These are phyloP conservation scores for Amblyopsis hoosieri DNA, from an alignment of 2,797 vertebrate species.

Conservation along the genomic window DNA sequence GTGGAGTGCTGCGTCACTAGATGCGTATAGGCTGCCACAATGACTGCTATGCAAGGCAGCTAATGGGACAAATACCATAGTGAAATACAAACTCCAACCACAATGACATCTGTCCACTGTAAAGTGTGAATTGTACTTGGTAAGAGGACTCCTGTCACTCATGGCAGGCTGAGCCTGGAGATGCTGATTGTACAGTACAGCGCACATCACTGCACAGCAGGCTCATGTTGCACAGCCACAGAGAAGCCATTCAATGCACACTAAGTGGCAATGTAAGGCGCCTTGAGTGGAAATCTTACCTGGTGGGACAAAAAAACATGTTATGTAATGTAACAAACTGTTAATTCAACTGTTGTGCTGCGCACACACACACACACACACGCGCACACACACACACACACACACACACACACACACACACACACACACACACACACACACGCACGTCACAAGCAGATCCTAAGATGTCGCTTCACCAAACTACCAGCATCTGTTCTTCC, in stretches of 20 bases:
- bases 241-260: conserved; percentile 75
- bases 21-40: too few species aligned
- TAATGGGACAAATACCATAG: too few species aligned
- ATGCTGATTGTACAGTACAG: conserved; percentile 59
- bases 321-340: neutral
- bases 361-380: neutral
- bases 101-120: too few species aligned
- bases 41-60: too few species aligned
- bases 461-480: neutral
- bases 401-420: neutral
- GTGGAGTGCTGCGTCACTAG: too few species aligned
- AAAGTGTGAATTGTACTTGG: neutral
- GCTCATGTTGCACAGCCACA: conserved; percentile 62
- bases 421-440: neutral
- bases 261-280: conserved; percentile 66
- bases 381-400: too few species aligned
- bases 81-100: too few species aligned
- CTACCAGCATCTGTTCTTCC: conserved; percentile 16
- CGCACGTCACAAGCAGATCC: neutral
- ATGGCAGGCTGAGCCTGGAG: conserved; percentile 66
- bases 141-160: neutral
- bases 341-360: neutral
- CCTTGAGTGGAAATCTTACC: conserved; percentile 69
- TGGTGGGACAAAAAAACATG: conserved; percentile 33
- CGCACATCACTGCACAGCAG: conserved; percentile 65